Evolutionary conservation across 2,113 vertebrate species (phyloP), one percentile per base, ranked within the genome.

Genomic region (Cololabis saira): DNA sequence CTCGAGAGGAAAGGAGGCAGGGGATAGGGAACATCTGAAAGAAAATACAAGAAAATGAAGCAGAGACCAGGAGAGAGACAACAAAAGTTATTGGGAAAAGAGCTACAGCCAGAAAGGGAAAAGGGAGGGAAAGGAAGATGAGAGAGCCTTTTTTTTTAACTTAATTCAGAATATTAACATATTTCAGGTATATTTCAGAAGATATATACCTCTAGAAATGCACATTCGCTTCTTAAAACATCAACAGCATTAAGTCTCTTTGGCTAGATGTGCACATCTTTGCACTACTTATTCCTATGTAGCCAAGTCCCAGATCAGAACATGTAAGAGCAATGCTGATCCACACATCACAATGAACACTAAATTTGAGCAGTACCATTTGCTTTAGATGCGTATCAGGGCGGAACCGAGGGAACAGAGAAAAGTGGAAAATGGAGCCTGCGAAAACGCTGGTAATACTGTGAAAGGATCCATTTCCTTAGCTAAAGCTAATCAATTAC

Each of bases 1-100:
- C 37, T 77, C 56, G 30, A 69, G 40, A 1, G 71, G 56, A n/a
- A 54, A 62, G 47, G 51, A 58, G 27, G 62, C 10, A 50, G 48
- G 55, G 14, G 49, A 41, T n/a, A 48, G 54, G 42, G 33, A 9
- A 1, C 19, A 48, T 56, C 11, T 40, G 5, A 17, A 42, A 37
- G 24, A 30, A 55, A 2, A 27, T 27, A 27, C 24, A 2, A 27
- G 24, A 27, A 27, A 27, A 27, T 27, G 24, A 27, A 57, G 22
- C 41, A n/a, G 13, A 57, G 37, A 15, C 15, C 42, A 37, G 22
- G 30, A 13, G 48, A 47, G 18, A 55, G 24, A 27, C 3, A 27
- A 27, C 2, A 27, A 27, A 27, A 27, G 24, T 27, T 3, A 27
- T 27, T 5, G 24, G 24, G 24, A 27, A 27, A 27, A 27, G n/a